Base-by-base conservation (phyloP, 2,113 vertebrate genomes). In the Sinocyclocheilus maitianheensis region DNA sequence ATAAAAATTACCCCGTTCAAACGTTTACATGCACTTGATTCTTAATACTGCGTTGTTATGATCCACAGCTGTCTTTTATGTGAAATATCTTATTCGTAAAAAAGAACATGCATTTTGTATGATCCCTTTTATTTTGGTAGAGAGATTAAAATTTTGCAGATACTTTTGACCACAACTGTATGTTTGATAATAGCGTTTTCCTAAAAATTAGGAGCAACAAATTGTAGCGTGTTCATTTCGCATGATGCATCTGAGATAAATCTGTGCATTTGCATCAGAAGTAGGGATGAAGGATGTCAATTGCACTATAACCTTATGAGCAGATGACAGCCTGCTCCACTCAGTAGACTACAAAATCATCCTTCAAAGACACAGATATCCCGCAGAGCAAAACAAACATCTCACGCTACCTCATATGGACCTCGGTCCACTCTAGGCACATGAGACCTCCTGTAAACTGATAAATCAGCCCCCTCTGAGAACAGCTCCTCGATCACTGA, bases 371-470 rank as follows among this genome's bases (percentile, higher is more conserved):
- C 88, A 78, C 67, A 69, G 81, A 53, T 24, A 55, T 85, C 48
- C 81, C 71, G 84, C 77, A 80, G 89, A 87, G 43, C 63, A 69
- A 83, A 86, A 87, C 76, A 86, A 84, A 85, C 83, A 87, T 79
- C 75, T 79, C 26, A 3, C 55, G 84, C 78, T 26, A 58, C 40
- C 62, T 77, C 46, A 48, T 83, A 84, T 83, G 77, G 74, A 74
- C 30, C 69, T 14, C 37, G 40, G 60, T 40, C 51, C 24, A 65
- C 51, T 81, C 34, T 14, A 48, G 62, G 26, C 83, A 76, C 74
- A 72, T 18, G 34, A 85, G 81, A 78, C 71, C 53, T 75, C 87
- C 81, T 62, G 72, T 86, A 65, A 86, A 86, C 81, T 81, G 69
- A 85, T 77, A 83, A 63, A 77, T 40, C 24, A 26, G 83, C 30